Evolutionary conservation across 53 echinoderm and acorn worm genomes (phyloP), one percentile per base, ranked within the genome.

Genomic region (Temnopleurus reevesii): DNA sequence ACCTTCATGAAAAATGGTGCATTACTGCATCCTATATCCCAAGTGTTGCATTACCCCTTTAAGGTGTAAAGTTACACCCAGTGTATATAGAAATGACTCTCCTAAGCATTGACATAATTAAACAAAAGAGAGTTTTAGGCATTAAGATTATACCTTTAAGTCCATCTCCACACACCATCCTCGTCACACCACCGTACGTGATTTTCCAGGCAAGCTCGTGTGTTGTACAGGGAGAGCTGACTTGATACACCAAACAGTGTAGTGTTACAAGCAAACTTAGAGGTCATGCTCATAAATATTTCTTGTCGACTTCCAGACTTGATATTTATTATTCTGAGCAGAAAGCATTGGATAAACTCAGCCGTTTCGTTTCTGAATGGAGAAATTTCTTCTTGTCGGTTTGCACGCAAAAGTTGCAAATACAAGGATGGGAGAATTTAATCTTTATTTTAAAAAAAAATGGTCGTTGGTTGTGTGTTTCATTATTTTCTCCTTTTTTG

Each of bases 251-350:
- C 36, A 15, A 51, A 51, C 83, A 26, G 83, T 30, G 57, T 34
- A 83, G 83, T 83, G 53, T 83, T 83, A 83, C 83, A 83, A 83
- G 83, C 24, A 53, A 55, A 83, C 83, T 35, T 49, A 33, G 54
- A 55, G 83, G 83, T 83, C 83, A 83, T 2, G 2, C 83, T 55
- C 83, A 55, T 83, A 83, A 83, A 83, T 83, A 83, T 53, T 53
- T 56, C 83, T 54, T 25, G 56, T 83, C n/a, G n/a, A n/a, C 55
- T 34, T 56, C 31, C 83, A 33, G 53, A 15, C 29, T 4, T 29
- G 13, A 79, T 49, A 77, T 46, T n/a, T n/a, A 79, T 51, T 47
- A 79, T 79, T 49, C 10, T 4, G 17, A 49, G 4, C 49, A 28
- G 49, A n/a, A n/a, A n/a, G n/a, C n/a, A n/a, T n/a, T n/a, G n/a